Percentiles rank a stretch among this genome's conserved stretches.
Conservation (phyloP, 2,797 vertebrate genomes). For the Xiphophorus birchmanni region DNA sequence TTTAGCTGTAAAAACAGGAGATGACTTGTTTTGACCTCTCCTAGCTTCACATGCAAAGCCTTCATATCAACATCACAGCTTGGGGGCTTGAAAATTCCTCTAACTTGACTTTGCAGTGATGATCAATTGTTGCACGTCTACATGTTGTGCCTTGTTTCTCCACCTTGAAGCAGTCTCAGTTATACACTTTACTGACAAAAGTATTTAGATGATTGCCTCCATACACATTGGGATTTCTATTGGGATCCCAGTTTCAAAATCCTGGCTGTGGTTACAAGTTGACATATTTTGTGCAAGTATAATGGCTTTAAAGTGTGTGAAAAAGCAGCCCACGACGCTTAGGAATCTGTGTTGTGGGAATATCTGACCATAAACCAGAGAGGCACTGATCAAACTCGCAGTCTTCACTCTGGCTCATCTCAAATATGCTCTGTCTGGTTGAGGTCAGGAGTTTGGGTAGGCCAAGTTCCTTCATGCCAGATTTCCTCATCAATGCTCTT, state of each 20-base stretch:
- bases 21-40: slow-evolving; percentile 3
- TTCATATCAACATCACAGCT: slow-evolving; percentile 1
- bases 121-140: neutral
- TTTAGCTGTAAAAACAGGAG: neutral
- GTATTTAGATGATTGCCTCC: neutral
- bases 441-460: neutral
- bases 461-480: neutral
- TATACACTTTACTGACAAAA: neutral
- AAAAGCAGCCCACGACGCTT: neutral
- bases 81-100: slow-evolving; percentile 2
- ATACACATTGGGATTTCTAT: neutral
- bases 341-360: neutral
- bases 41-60: neutral
- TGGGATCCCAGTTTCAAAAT: neutral
- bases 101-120: neutral
- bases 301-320: neutral
- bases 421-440: neutral
- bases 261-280: neutral
- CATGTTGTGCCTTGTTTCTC: neutral
- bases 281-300: neutral
- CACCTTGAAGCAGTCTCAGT: neutral
- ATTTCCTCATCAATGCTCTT: neutral
- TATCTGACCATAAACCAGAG: neutral
- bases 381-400: neutral
- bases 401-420: neutral